phyloP scores from a whole-genome alignment of 2,888 invertebrate species.

The Pyrgus malvae region DNA sequence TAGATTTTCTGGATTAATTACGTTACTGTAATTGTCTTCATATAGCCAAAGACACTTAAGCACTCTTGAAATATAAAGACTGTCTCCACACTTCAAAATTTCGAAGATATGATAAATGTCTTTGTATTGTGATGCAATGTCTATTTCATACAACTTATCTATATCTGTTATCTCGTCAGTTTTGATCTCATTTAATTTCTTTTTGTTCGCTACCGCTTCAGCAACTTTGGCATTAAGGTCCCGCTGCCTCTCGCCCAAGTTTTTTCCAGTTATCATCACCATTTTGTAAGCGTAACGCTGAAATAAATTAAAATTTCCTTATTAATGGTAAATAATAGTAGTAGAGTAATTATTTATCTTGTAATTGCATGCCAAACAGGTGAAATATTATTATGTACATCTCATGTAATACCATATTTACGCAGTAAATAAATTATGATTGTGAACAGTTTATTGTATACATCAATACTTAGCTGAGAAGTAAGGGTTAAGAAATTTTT shows the following conservation, averaged over 20 bases:
- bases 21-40: constrained; percentile 43
- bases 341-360: no score
- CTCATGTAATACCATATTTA: no score
- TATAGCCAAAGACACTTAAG: constrained; percentile 57
- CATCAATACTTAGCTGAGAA: no score
- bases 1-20: constrained; percentile 52
- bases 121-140: constrained; percentile 30
- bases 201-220: constrained; percentile 5
- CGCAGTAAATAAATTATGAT: no score
- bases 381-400: no score
- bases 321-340: no score
- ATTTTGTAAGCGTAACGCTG: constrained; percentile 12
- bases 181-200: constrained; percentile 42
- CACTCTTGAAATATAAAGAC: constrained; percentile 52
- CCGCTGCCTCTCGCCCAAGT: constrained; percentile 9
- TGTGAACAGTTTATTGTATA: no score
- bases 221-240: constrained; percentile 11
- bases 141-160: constrained; percentile 38
- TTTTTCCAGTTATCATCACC: constrained; percentile 12
- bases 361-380: no score
- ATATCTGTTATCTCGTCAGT: constrained; percentile 45
- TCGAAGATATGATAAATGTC: constrained; percentile 55
- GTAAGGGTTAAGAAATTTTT: no score
- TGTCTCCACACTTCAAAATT: constrained; percentile 54
- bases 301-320: constrained; percentile 1